Evolutionary conservation across 2,797 vertebrate species (phyloP).

Genomic region (Neosalanx taihuensis): DNA sequence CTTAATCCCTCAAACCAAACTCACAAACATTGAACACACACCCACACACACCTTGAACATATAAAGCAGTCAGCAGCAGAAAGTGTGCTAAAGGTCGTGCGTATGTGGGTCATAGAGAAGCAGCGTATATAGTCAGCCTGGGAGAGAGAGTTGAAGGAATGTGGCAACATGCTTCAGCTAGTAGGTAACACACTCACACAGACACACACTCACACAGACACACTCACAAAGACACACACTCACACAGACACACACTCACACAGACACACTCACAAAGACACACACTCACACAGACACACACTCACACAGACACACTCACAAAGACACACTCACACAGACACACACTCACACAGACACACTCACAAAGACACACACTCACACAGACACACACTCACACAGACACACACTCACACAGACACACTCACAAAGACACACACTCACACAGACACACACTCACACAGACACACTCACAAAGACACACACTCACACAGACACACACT

Average conservation of each 20-base stretch:
- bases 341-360: slow-evolving; percentile 21
- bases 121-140: too few relatives aligned
- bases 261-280: background rate
- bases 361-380: background rate
- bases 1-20: too few relatives aligned
- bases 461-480: background rate
- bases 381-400: background rate
- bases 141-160: too few relatives aligned
- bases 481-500: background rate
- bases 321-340: background rate
- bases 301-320: background rate
- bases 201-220: slow-evolving; percentile 22
- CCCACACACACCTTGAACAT: too few relatives aligned
- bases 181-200: slow-evolving; percentile 7
- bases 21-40: too few relatives aligned
- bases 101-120: too few relatives aligned
- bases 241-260: slow-evolving; percentile 24
- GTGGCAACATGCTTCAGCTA: background rate
- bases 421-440: too few relatives aligned
- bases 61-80: too few relatives aligned
- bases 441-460: slow-evolving; percentile 26
- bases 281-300: background rate
- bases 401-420: too few relatives aligned
- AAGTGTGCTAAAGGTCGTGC: too few relatives aligned
- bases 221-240: background rate